Base-by-base conservation (phyloP, 2,113 vertebrate genomes). In the Anguilla japonica region DNA sequence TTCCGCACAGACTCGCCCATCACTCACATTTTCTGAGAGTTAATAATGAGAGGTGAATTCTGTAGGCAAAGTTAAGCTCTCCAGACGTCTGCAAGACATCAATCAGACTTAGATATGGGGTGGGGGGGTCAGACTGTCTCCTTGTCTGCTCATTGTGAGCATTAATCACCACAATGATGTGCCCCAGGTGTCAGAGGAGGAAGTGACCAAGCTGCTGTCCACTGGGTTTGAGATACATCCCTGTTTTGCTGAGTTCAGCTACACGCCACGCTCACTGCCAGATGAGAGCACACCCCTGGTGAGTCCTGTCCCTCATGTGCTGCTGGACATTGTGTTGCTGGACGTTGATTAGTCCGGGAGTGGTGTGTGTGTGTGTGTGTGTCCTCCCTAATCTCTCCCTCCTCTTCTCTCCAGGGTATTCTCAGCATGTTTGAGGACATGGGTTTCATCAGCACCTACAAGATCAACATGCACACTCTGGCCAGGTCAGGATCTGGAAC, bases 391-490 rank as follows among this genome's bases (percentile, higher is more conserved):
- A 7, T 34, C n/a, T 75, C 67, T 34, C 29, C 34, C 40, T 84
- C 40, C 50, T n/a, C 41, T 0, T 26, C 22, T 46, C 22, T 53
- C 20, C 89, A 97, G 96, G 96, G 95, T 84, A 92, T 96, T 84
- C 91, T 97, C 46, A 96, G 96, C 90, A 97, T 97, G 96, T 93
- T 96, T 84, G 95, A 96, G 84, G 96, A 97, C 90, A 97, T 97
- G 96, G 96, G 95, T 84, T 96, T 97, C 91, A 95, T 96, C 91
- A 95, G 93, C 86, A 97, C 53, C 91, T 97, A 96, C 94, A 97
- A 97, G 93, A 96, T 97, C 8, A 95, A 97, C 86, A 93, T 95
- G 29, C 91, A 94, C 0, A 96, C 96, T 0, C 91, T 97, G 67
- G 95, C 95, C 87, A 93, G 96, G 96, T 96, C 40, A 84, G 86